Percentiles rank a stretch among this genome's conserved stretches.
phyloP scores from a whole-genome alignment of 2,797 vertebrate genomes.

The Oreortyx pictus region DNA sequence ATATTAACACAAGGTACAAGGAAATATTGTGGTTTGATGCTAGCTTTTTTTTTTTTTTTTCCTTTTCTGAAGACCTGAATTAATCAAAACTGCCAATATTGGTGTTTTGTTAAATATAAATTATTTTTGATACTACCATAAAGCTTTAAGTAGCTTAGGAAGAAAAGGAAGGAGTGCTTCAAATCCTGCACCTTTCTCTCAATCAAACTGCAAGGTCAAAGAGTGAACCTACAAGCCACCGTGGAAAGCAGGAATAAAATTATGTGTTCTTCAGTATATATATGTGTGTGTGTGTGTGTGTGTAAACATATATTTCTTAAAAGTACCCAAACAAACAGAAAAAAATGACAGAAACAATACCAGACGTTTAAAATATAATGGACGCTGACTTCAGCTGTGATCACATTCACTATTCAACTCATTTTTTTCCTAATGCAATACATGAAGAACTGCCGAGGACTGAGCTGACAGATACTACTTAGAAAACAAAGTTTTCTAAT shows the following conservation, averaged over 20 bases:
- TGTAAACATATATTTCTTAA: neutral
- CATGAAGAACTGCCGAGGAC: neutral
- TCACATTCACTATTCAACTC: neutral
- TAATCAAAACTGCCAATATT: too few relatives aligned
- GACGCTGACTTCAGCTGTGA: neutral
- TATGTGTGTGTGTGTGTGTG: too few relatives aligned
- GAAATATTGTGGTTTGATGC: neutral
- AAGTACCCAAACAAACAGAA: neutral
- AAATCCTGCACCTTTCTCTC: neutral
- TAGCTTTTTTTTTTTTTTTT: too few relatives aligned
- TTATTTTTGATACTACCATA: neutral
- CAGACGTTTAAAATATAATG: neutral
- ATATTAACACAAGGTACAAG: neutral
- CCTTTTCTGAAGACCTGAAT: too few relatives aligned
- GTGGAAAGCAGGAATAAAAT: neutral
- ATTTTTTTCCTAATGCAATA: neutral
- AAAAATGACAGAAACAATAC: neutral
- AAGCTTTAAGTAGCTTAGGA: neutral
- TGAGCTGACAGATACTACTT: neutral
- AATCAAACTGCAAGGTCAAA: neutral
- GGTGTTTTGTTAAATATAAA: neutral
- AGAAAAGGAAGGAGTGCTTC: neutral
- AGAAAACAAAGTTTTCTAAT: neutral
- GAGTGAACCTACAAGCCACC: accelerated
- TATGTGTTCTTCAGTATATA: neutral